phyloP scores from a whole-genome alignment of 2,797 vertebrate species.

The Melanotaenia pygmaea region DNA sequence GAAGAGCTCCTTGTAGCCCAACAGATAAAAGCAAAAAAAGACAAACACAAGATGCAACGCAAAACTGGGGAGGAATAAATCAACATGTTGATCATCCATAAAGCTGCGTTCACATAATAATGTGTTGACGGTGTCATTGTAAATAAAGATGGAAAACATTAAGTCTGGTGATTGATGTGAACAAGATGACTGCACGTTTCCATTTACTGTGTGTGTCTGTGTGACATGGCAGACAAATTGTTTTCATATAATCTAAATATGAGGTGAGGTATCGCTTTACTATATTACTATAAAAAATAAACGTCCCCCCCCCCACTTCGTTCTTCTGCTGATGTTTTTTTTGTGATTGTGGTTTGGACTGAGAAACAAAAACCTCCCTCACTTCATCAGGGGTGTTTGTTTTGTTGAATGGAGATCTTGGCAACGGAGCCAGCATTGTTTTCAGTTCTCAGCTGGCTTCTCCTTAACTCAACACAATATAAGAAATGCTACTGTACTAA shows the following conservation, averaged over 20 bases:
- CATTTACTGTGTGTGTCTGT: not conserved
- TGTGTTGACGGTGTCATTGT: not conserved
- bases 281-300: constrained; percentile 17
- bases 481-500: constrained; percentile 49
- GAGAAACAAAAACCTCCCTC: constrained; percentile 38
- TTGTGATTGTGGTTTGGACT: constrained; percentile 62
- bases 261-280: constrained; percentile 19
- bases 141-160: not conserved
- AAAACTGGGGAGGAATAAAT: constrained; percentile 20
- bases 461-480: constrained; percentile 45
- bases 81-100: constrained; percentile 9
- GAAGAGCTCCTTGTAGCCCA: constrained; percentile 37
- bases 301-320: not conserved
- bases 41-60: constrained; percentile 26
- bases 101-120: constrained; percentile 11
- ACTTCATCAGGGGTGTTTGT: constrained; percentile 58
- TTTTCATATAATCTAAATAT: constrained; percentile 29
- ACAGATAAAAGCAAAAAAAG: constrained; percentile 40
- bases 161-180: not conserved
- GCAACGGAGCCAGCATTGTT: constrained; percentile 58
- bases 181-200: not conserved
- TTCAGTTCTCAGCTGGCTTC: constrained; percentile 44
- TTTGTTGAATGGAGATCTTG: constrained; percentile 59
- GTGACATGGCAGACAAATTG: constrained; percentile 1
- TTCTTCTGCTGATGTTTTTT: constrained; percentile 29